A percentile compares a stretch with the other conserved stretches of the same genome.
phyloP scores from a whole-genome alignment of 2,113 vertebrate species.

The Rhynchomys soricoides region DNA sequence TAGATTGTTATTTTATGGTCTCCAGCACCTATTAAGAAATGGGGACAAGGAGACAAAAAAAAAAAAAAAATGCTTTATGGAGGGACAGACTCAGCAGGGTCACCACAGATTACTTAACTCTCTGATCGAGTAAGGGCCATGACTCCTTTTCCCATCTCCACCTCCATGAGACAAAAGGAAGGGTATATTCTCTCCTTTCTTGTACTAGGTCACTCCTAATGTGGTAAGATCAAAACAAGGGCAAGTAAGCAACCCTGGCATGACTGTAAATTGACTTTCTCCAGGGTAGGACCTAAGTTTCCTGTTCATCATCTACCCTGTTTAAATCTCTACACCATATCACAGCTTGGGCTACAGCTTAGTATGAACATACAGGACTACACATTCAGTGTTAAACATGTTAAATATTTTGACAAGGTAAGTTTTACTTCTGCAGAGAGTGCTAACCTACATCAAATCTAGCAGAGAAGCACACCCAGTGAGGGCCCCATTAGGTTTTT shows the following conservation, averaged over 20 bases:
- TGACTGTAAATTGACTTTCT: background rate
- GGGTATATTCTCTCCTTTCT: background rate
- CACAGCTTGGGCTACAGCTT: background rate
- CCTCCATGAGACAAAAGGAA: background rate
- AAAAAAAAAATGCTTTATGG: background rate
- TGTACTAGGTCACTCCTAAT: background rate
- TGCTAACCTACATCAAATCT: background rate
- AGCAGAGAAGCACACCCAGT: background rate
- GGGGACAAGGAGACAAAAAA: background rate
- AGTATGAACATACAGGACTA: background rate
- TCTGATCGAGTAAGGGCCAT: rapidly evolving
- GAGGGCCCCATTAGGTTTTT: background rate
- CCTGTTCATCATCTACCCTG: background rate
- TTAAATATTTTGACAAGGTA: background rate
- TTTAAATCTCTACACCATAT: background rate
- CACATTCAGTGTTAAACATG: background rate
- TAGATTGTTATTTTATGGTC: no score
- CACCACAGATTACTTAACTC: rapidly evolving
- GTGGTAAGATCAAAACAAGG: background rate
- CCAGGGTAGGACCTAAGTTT: background rate
- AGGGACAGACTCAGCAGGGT: background rate
- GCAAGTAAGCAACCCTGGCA: background rate
- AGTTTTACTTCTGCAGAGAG: background rate
- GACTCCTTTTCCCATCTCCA: background rate
- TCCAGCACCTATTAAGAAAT: background rate